Conservation (phyloP, 1,140 invertebrate genomes). For the Potamilus streckersoni region DNA sequence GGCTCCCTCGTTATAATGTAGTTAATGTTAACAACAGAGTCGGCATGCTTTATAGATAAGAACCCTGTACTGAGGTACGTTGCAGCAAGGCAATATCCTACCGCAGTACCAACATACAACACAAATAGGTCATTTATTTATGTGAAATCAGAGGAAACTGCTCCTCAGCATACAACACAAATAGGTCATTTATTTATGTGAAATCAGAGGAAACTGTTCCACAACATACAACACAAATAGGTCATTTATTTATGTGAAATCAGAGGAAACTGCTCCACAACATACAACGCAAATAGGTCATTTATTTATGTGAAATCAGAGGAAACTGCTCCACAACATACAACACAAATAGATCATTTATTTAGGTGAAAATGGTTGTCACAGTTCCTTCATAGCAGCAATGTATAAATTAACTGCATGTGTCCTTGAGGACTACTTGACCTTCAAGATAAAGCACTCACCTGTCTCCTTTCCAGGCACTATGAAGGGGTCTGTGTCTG, state of each 20-base stretch:
- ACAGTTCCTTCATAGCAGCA: background rate
- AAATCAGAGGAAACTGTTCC: too few relatives aligned
- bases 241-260: background rate
- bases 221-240: background rate
- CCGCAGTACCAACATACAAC: too few relatives aligned
- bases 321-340: background rate
- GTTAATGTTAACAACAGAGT: too few relatives aligned
- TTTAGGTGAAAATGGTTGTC: background rate
- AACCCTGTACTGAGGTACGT: background rate
- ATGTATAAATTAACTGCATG: background rate
- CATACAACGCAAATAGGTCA: too few relatives aligned
- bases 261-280: too few relatives aligned
- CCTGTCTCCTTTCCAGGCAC: slow-evolving; percentile 44
- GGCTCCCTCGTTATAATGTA: too few relatives aligned
- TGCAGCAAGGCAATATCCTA: background rate
- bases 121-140: too few relatives aligned
- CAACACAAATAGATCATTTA: slow-evolving; percentile 1
- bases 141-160: too few relatives aligned
- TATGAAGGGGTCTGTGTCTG: slow-evolving; percentile 29
- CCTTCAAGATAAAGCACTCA: slow-evolving; percentile 12
- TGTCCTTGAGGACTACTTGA: background rate
- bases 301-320: too few relatives aligned
- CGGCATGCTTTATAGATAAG: background rate
- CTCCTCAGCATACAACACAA: background rate
- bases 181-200: background rate